Percentiles rank a stretch among this genome's conserved stretches.
Conservation (phyloP, 2,888 invertebrate species). For the Desoria tigrina region DNA sequence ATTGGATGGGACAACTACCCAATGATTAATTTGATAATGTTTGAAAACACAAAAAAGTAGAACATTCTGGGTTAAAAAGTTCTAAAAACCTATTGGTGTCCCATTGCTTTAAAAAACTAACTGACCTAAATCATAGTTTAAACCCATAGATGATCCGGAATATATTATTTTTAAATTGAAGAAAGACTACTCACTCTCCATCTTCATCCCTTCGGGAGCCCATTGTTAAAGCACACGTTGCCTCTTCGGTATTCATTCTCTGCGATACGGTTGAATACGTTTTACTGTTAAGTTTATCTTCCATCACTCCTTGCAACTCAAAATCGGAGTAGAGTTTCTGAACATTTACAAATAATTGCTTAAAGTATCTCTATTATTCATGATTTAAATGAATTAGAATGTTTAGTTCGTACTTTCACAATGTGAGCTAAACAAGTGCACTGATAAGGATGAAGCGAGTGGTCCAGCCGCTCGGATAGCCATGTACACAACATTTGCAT, state of each 20-base stretch:
- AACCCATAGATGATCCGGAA: no score
- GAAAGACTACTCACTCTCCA: slow-evolving; percentile 50
- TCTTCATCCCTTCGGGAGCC: slow-evolving; percentile 50
- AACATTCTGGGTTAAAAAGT: not conserved
- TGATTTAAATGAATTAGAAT: no score
- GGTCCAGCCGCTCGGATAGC: slow-evolving; percentile 88
- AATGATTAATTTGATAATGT: no score
- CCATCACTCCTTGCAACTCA: slow-evolving; percentile 97
- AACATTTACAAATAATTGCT: slow-evolving; percentile 8
- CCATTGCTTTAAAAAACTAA: no score
- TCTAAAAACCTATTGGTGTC: not conserved
- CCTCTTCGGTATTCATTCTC: slow-evolving; percentile 95
- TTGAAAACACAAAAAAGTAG: not conserved
- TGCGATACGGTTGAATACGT: slow-evolving; percentile 88
- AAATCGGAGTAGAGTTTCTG: slow-evolving; percentile 99
- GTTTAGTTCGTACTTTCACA: slow-evolving; percentile 82
- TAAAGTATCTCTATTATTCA: not conserved
- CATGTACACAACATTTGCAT: slow-evolving; percentile 90
- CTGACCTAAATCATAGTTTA: no score
- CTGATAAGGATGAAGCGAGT: slow-evolving; percentile 93
- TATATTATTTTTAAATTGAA: no score
- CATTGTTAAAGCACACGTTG: slow-evolving; percentile 78
- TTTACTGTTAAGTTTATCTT: slow-evolving; percentile 94
- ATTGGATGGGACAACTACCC: not conserved
- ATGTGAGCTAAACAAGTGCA: slow-evolving; percentile 95